Percentiles rank a stretch among this genome's conserved stretches.
These are phyloP conservation scores for Leguminivora glycinivorella DNA, from an alignment of 1,140 invertebrate species.

Conservation along the genomic window DNA sequence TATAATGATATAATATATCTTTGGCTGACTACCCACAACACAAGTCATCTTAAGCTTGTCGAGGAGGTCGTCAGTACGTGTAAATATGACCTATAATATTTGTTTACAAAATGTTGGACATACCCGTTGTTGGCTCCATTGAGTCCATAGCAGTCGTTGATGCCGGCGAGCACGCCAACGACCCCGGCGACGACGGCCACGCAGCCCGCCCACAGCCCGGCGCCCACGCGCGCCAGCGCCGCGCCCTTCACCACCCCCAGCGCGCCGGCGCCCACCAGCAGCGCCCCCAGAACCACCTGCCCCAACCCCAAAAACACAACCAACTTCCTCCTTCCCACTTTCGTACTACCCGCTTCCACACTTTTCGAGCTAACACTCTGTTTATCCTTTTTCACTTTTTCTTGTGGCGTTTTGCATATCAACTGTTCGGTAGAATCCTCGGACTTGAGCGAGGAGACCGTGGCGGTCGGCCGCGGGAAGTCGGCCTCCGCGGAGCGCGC, in stretches of 20 bases:
- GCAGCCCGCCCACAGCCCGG: constrained; percentile 82
- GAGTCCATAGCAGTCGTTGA: constrained; percentile 80
- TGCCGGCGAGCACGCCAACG: constrained; percentile 79
- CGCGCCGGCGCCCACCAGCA: constrained; percentile 80
- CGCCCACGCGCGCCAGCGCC: constrained; percentile 80
- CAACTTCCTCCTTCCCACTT: constrained; percentile 47
- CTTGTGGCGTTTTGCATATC: constrained; percentile 79
- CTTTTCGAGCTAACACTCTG: constrained; percentile 66
- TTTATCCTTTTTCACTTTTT: constrained; percentile 55
- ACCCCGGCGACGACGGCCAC: constrained; percentile 79
- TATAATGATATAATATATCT: no score
- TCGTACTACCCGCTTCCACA: constrained; percentile 64
- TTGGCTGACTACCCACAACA: no score
- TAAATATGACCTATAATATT: no score
- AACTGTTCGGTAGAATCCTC: constrained; percentile 79
- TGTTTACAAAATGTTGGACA: constrained; percentile 27
- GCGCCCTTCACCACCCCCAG: constrained; percentile 80
- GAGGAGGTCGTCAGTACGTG: no score
- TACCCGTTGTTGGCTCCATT: constrained; percentile 65
- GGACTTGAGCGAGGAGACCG: constrained; percentile 72
- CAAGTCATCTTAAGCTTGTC: no score
- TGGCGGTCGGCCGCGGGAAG: constrained; percentile 47
- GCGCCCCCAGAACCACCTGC: constrained; percentile 80
- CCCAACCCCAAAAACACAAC: constrained; percentile 78
- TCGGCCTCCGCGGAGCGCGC: constrained; percentile 47